Base-by-base conservation (phyloP, 2,113 vertebrate genomes). In the Synodontis membranacea region DNA sequence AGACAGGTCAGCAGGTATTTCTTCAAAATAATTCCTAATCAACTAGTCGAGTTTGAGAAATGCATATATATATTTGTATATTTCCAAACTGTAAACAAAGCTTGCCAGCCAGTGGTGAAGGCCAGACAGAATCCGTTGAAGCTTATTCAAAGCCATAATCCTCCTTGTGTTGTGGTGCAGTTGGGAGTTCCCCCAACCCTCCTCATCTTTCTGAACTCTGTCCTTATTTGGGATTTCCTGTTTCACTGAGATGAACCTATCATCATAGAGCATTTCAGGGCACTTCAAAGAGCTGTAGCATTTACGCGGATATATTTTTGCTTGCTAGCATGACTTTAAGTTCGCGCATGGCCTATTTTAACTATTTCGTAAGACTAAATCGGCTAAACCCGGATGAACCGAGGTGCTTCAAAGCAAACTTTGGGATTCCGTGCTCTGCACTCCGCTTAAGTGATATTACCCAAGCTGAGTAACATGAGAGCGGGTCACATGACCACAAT, bases 391-490 rank as follows among this genome's bases (percentile, higher is more conserved):
- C 2, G 2, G 42, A 66, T 25, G 9, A 48, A 46, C 42, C 15
- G 5, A 4, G 6, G 25, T 44, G 39, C 23, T 62, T 80, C 42
- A 14, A 66, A 66, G 60, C 4, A 11, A 83, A 48, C 52, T 46
- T 31, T 82, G 37, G 34, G 88, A 92, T 93, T 58, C 54, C 78
- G 15, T 42, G 21, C 52, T 80, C 34, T 39, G 21, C 52, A n/a
- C n/a, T n/a, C n/a, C 4, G 17, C 76, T 79, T 54, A 54, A 37
- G 48, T 54, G 50, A 79, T 91, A 75, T 68, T 52, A 60, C 86
- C 84, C 76, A 83, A 39, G 83, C 82, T 58, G 52, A 85, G 92
- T 89, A 93, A 93, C 88, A 86, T 44, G 85, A 93, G 89, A 91
- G 70, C 85, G 81, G 56, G 34, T 78, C 84, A 89, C 89, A 89